These are phyloP conservation scores for Saguinus imperator DNA, from an alignment of 2,113 vertebrate species.

Conservation along the genomic window DNA sequence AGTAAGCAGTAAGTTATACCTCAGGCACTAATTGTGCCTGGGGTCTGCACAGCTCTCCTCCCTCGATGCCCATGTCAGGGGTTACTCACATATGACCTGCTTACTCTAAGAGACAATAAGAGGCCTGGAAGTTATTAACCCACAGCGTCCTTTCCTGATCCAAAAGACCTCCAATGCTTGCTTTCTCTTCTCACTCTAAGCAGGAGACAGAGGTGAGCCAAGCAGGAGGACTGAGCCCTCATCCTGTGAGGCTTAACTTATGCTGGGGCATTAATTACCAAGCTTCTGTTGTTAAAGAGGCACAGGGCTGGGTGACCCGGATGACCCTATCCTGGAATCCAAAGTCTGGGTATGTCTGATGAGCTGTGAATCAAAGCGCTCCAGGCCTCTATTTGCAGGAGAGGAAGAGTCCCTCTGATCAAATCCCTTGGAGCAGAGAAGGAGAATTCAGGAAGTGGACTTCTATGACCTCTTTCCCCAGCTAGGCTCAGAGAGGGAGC, in stretches of 20 bases:
- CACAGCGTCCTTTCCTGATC: not conserved
- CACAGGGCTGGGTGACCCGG: not conserved
- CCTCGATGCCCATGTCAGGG: too few relatives aligned
- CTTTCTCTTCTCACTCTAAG: not conserved
- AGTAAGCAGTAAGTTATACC: too few relatives aligned
- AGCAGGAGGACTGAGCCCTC: not conserved
- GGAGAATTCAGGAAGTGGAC: not conserved
- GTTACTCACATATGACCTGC: not conserved
- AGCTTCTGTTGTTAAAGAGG: not conserved
- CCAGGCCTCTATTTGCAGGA: not conserved
- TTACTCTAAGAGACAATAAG: not conserved
- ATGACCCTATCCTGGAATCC: not conserved
- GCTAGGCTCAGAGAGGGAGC: not conserved
- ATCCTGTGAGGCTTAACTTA: not conserved
- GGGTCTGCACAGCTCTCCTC: too few relatives aligned
- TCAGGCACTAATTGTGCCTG: too few relatives aligned
- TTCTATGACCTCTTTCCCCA: not conserved
- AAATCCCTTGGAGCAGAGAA: not conserved
- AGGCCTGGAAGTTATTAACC: not conserved
- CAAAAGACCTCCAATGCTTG: not conserved
- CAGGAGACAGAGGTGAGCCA: not conserved
- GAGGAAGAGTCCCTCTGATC: not conserved
- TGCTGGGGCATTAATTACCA: not conserved
- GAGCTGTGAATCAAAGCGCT: not conserved
- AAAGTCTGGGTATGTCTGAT: not conserved